Evolutionary conservation across 1,140 invertebrate genomes (phyloP), one percentile per base, ranked within the genome.

Genomic region (Ctenoplectra terminalis): DNA sequence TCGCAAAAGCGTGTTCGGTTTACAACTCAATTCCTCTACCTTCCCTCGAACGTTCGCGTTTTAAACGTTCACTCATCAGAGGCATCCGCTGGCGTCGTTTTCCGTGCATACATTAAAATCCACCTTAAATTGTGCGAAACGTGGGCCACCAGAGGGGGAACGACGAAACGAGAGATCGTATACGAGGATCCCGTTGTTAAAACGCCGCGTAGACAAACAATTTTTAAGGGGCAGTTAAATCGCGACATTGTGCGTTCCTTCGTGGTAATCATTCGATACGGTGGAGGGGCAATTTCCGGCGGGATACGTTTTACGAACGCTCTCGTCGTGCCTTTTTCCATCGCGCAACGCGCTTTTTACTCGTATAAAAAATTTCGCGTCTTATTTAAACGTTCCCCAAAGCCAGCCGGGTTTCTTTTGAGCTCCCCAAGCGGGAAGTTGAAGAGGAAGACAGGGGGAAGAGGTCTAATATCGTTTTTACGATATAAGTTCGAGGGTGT

Each of bases 391-490:
- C 89, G 90, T 84, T 83, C 61, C 50, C 34, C 66, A 40, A 73
- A 31, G 37, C 20, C 37, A 7, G 46, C n/a, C n/a, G n/a, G n/a
- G 9, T 29, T 61, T 37, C 23, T n/a, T 31, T 50, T 13, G n/a
- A 20, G 43, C 79, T 64, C 26, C 26, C 74, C 43, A 7, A 66
- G 17, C 1, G 48, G 17, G 5, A 46, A 1, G 26, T 26, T 7
- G 78, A 82, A 52, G 63, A 71, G 23, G 60, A 81, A 63, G 70
- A 69, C 26, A 63, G 67, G 71, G 73, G 78, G 48, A n/a, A 67
- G 61, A 78, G 52, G 77, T 80, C 91, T 93, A 94, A 94, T 94
- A 94, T 93, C 91, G 83, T 92, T 80, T 80, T 94, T 93, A 94
- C 91, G 92, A 93, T 90, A 87, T 90, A 93, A 93, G 91, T 94